Conservation (phyloP, 1,140 invertebrate genomes). For the Colletes latitarsis region DNA sequence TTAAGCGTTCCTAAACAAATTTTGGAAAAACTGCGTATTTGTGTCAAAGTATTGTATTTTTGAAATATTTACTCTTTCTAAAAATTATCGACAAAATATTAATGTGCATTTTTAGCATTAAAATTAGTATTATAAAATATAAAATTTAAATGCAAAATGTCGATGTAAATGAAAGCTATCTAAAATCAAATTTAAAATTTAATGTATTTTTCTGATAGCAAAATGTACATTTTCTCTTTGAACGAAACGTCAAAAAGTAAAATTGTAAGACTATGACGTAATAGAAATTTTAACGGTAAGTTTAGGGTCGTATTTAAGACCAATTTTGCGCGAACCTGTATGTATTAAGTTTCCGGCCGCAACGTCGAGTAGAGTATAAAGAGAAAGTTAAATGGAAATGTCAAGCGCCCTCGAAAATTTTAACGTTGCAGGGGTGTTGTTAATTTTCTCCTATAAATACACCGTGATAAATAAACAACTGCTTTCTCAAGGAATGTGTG, state of each 20-base stretch:
- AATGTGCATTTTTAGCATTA: no score
- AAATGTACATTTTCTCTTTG: not conserved
- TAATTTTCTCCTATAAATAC: not conserved
- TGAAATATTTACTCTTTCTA: no score
- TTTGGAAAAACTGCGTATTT: no score
- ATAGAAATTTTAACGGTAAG: not conserved
- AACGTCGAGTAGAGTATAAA: constrained; percentile 3
- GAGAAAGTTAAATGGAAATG: constrained; percentile 32
- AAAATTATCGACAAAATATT: no score
- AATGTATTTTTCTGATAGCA: no score
- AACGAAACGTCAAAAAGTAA: not conserved
- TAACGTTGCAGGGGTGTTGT: not conserved
- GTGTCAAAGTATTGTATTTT: no score
- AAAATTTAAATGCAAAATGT: no score
- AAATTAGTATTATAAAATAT: no score
- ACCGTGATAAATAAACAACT: constrained; percentile 3
- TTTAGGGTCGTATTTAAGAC: not conserved
- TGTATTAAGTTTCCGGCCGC: not conserved
- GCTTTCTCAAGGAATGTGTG: not conserved
- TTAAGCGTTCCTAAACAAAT: no score
- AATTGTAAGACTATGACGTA: not conserved
- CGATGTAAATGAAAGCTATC: no score
- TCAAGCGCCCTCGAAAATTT: constrained; percentile 27
- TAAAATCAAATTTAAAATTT: no score
- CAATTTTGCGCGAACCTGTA: not conserved